Percentiles rank a stretch among this genome's conserved stretches.
These are phyloP conservation scores for Philereme vetulata DNA, from an alignment of 2,888 invertebrate genomes.

Conservation along the genomic window DNA sequence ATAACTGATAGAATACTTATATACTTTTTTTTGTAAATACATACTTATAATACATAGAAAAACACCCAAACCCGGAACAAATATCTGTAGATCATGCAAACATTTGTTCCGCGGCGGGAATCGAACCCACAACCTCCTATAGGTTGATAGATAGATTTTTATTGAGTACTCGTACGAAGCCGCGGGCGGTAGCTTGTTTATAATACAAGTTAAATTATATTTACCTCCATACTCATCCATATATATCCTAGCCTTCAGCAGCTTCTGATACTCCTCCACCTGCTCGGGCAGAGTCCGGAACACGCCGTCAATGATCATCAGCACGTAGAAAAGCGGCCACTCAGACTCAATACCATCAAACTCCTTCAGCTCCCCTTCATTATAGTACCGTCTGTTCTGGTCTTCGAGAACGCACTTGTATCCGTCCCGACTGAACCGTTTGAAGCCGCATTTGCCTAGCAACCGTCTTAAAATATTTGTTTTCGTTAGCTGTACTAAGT, in stretches of 20 bases:
- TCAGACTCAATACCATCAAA: conserved; percentile 98
- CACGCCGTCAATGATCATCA: conserved; percentile 98
- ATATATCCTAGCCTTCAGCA: conserved; percentile 91
- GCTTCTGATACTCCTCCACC: conserved; percentile 95
- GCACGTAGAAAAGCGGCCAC: conserved; percentile 98
- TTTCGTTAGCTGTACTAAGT: conserved; percentile 93
- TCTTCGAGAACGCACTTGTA: conserved; percentile 95
- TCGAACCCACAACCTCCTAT: too few relatives aligned
- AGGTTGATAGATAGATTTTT: too few relatives aligned
- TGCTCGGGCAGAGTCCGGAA: conserved; percentile 94
- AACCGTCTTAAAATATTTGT: conserved; percentile 91
- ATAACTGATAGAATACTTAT: too few relatives aligned
- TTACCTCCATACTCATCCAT: conserved; percentile 92
- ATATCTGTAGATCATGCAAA: too few relatives aligned
- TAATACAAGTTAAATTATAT: too few relatives aligned
- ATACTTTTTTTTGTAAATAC: too few relatives aligned
- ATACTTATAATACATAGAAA: too few relatives aligned
- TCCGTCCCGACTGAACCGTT: conserved; percentile 97
- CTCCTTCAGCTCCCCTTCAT: conserved; percentile 95
- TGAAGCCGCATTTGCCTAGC: conserved; percentile 96
- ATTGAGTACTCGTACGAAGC: too few relatives aligned
- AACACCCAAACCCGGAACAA: too few relatives aligned
- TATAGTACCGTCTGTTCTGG: conserved; percentile 89
- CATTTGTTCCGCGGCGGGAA: too few relatives aligned
- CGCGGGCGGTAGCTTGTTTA: too few relatives aligned